These are phyloP conservation scores for Cheilosia urbana DNA, from an alignment of 2,888 invertebrate species.

Conservation along the genomic window DNA sequence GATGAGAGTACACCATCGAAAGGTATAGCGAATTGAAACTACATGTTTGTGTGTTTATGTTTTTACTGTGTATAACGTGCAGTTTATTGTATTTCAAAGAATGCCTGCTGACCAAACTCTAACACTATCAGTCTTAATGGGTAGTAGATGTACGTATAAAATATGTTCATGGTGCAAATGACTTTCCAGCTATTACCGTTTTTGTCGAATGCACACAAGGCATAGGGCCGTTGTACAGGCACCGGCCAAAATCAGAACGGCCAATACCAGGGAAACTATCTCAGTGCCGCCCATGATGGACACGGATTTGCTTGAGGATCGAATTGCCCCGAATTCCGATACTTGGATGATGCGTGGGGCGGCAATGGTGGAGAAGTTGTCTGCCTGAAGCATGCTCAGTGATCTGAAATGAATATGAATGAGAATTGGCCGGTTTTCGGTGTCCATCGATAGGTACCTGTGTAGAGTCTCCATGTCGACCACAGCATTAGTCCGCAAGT, in stretches of 20 bases:
- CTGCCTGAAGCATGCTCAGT: constrained; percentile 81
- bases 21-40: constrained; percentile 66
- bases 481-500: constrained; percentile 91
- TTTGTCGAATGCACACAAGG: constrained; percentile 88
- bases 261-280: constrained; percentile 91
- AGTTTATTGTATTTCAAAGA: constrained; percentile 56
- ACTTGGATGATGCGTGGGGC: constrained; percentile 88
- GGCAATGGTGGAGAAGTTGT: constrained; percentile 82
- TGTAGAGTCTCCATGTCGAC: constrained; percentile 92
- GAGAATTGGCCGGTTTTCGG: neutral
- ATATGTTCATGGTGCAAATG: constrained; percentile 38
- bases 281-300: constrained; percentile 88
- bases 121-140: constrained; percentile 74
- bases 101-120: constrained; percentile 69
- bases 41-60: constrained; percentile 62
- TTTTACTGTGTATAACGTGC: constrained; percentile 39
- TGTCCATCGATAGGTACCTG: constrained; percentile 85
- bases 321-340: constrained; percentile 81
- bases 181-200: constrained; percentile 81
- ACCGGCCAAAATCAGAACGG: constrained; percentile 92
- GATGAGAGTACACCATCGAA: neutral
- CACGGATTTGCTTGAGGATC: constrained; percentile 81
- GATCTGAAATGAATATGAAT: constrained; percentile 84
- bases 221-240: constrained; percentile 92
- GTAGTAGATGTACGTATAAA: constrained; percentile 41